Base-by-base conservation (phyloP, 1,140 invertebrate species). In the Sweltsa coloradensis region DNA sequence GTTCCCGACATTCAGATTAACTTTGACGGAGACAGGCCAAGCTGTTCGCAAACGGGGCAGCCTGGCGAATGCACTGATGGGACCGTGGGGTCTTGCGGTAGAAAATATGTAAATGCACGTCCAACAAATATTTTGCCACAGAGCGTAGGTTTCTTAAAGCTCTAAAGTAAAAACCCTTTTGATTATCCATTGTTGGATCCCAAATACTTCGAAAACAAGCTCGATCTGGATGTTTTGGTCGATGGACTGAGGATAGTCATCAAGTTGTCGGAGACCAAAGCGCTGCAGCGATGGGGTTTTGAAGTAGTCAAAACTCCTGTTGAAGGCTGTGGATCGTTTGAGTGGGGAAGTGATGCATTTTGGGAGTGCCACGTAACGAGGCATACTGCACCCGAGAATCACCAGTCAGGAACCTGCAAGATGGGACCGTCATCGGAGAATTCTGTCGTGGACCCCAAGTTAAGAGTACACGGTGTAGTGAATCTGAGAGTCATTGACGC, bases 321-420 rank as follows among this genome's bases (percentile, higher is more conserved):
- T 2, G 70, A 71, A 50, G 81, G 81, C 16, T 90, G 86, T 56
- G 76, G 84, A 56, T 70, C 76, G 34, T 64, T 80, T 3, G 72
- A 73, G 31, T 84, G 84, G 40, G 82, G 81, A 0, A 81, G 76
- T 43, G 84, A 89, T 58, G 75, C 74, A 0, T 89, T 86, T 60
- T 87, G 86, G 82, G 75, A 81, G 57, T 90, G 87, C 54, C 83
- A 85, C 0, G 72, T 85, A 1, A 68, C 78, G 41, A 73, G 78
- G 54, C 75, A 81, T 22, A 89, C 86, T 0, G 79, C 78, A 0
- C 80, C 84, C 1, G 83, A 90, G 62, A 89, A 89, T 58, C 87
- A 91, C 65, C 86, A 89, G 61, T 41, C 68, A 0, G 85, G 87
- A 0, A 90, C 87, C 0, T 84, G 83, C 58, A 89, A 87, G 64